Evolutionary conservation across 2,113 vertebrate species (phyloP).

Genomic region (Thomomys bottae): DNA sequence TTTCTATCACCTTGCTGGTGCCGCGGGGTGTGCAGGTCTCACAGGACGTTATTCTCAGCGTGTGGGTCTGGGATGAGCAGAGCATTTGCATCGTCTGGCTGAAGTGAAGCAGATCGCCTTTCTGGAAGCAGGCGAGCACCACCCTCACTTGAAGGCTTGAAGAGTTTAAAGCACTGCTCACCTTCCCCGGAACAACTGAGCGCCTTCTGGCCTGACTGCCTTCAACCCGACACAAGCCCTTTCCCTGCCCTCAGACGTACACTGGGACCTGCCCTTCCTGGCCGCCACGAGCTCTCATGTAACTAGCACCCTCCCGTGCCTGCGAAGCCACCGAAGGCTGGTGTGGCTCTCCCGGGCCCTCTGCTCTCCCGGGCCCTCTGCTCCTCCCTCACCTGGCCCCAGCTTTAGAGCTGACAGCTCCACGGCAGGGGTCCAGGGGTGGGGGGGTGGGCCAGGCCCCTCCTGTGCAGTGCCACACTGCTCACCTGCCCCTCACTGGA

Average conservation of each 20-base stretch:
- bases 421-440: too few species aligned
- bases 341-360: too few species aligned
- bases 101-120: not conserved
- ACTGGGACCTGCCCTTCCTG: not conserved
- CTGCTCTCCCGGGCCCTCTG: not conserved
- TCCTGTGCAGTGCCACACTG: too few species aligned
- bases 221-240: not conserved
- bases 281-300: not conserved
- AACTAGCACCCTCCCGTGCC: not conserved
- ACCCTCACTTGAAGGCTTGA: not conserved
- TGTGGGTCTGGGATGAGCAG: not conserved
- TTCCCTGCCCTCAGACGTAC: not conserved
- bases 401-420: too few species aligned
- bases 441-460: too few species aligned
- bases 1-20: not conserved
- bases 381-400: not conserved
- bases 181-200: not conserved
- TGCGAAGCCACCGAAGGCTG: too few species aligned
- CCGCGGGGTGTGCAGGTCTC: not conserved
- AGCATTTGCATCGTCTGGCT: not conserved
- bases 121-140: not conserved
- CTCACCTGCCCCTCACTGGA: too few species aligned
- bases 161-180: not conserved
- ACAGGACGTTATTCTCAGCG: not conserved
- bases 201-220: not conserved